phyloP scores from a whole-genome alignment of 2,797 vertebrate genomes.

The Brachyalestes nurse region DNA sequence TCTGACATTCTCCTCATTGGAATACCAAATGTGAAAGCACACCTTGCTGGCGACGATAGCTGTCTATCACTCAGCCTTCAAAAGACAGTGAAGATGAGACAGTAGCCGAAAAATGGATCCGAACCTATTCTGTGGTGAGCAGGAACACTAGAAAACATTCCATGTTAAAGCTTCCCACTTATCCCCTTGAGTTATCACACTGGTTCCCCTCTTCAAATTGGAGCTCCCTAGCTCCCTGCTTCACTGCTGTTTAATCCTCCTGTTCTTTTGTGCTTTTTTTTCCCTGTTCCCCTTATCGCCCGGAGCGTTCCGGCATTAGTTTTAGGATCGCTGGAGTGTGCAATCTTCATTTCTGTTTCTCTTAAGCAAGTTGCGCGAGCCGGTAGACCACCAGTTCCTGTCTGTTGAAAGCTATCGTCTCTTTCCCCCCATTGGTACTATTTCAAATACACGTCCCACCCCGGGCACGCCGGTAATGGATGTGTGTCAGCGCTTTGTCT shows the following conservation, averaged over 20 bases:
- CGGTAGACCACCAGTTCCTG: conserved; percentile 40
- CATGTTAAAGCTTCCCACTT: conserved; percentile 47
- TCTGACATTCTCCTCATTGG: background rate
- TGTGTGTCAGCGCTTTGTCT: conserved; percentile 55
- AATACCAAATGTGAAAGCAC: background rate
- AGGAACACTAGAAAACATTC: conserved; percentile 29
- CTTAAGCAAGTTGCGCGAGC: conserved; percentile 69
- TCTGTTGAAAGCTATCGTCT: conserved; percentile 50
- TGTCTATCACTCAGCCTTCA: conserved; percentile 1
- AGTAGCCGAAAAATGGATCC: conserved; percentile 18
- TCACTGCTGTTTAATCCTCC: conserved; percentile 70
- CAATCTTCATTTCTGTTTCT: conserved; percentile 69
- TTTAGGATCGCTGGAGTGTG: conserved; percentile 71
- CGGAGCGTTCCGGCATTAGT: conserved; percentile 69
- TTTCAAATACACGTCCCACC: conserved; percentile 57
- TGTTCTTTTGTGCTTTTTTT: conserved; percentile 72
- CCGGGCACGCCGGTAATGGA: conserved; percentile 59
- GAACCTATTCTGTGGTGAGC: conserved; percentile 21
- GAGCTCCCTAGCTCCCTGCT: conserved; percentile 59
- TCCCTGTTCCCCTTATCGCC: conserved; percentile 44
- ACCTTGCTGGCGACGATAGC: background rate
- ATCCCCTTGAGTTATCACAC: conserved; percentile 64
- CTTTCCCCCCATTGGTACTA: conserved; percentile 52
- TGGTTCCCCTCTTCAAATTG: conserved; percentile 62
- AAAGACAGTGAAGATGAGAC: conserved; percentile 12